Evolutionary conservation across 1,140 invertebrate species (phyloP).

Genomic region (Ylistrum balloti): DNA sequence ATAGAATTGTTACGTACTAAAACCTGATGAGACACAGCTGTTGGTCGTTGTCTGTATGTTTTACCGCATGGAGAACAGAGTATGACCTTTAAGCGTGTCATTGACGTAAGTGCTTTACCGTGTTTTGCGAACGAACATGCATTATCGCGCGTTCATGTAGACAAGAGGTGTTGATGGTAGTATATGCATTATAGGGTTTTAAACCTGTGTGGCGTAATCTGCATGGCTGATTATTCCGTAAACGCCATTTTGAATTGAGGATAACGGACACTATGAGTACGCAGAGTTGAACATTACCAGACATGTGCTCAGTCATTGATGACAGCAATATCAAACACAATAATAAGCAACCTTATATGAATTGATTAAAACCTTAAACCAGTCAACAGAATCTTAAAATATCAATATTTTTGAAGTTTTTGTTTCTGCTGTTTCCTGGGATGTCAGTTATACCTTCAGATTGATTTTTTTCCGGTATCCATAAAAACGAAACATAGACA

Average conservation of each 20-base stretch:
- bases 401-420: too few species aligned
- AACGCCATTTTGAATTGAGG: background rate
- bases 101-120: constrained; percentile 6
- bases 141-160: background rate
- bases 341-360: too few species aligned
- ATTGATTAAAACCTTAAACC: too few species aligned
- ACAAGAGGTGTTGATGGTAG: background rate
- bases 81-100: background rate
- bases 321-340: too few species aligned
- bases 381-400: too few species aligned
- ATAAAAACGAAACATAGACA: too few species aligned
- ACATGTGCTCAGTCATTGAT: too few species aligned
- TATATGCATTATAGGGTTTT: background rate
- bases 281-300: too few species aligned
- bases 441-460: too few species aligned
- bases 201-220: background rate
- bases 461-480: too few species aligned
- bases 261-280: background rate
- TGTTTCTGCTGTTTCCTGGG: too few species aligned
- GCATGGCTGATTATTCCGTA: background rate
- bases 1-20: too few species aligned
- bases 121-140: background rate
- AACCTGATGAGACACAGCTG: background rate
- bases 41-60: background rate
- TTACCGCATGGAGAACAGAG: background rate